Evolutionary conservation across 2,113 vertebrate species (phyloP), one percentile per base, ranked within the genome.

Genomic region (Dicentrarchus labrax): DNA sequence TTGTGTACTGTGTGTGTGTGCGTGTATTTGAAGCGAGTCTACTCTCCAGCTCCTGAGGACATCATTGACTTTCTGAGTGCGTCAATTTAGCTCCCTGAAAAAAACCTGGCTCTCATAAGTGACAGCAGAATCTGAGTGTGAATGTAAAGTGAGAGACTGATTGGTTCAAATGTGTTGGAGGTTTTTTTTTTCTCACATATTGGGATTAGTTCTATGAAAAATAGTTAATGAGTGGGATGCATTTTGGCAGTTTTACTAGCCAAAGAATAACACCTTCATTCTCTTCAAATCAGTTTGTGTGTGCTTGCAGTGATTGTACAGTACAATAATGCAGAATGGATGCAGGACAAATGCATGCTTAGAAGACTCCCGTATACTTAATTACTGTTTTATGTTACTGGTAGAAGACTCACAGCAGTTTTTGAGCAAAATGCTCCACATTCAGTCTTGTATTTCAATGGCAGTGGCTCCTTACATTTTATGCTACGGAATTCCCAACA

Each of bases 41-140:
- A n/a, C 71, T 80, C 45, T 54, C 15, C 43, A 61, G 62, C 74
- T 87, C 73, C n/a, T 17, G 65, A 48, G 78, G 60, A 75, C 51
- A 75, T 74, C 60, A 71, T 59, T 84, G 84, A 87, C 79, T 89
- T 85, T 85, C 48, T 77, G 67, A 76, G 78, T 16, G 64, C 24
- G 9, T 83, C 86, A 64, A 68, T 78, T 86, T 80, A 77, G 80
- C 79, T 75, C 67, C 78, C 67, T 66, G 72, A 72, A 73, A 57
- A 47, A 80, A 76, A 60, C 71, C 56, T 79, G 62, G 67, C 84
- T 86, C 79, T 86, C 51, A 17, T 16, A 72, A 59, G 67, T 76
- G 50, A 76, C 81, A 72, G 51, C 68, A 57, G 54, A 64, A 22
- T 82, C 36, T 54, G 16, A 62, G 60, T 41, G 36, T 24, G 73